Percentiles rank a stretch among this genome's conserved stretches.
These are phyloP conservation scores for Herpetotheres cachinnans DNA, from an alignment of 2,113 vertebrate genomes.

Conservation along the genomic window DNA sequence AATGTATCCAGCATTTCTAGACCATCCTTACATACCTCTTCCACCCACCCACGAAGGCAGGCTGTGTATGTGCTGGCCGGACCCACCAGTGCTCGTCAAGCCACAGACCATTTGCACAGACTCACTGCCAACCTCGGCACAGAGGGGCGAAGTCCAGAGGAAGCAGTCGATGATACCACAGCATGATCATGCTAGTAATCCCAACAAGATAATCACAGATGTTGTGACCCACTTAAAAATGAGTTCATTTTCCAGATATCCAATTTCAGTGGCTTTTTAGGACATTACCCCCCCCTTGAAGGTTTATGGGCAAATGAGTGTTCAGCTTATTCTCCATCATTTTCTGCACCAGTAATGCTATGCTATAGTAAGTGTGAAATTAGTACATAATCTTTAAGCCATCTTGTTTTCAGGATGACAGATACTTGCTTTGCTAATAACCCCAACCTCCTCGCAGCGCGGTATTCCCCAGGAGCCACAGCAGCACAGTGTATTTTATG, in stretches of 20 bases:
- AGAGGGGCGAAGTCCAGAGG: slow-evolving; percentile 14
- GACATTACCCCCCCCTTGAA: slow-evolving; percentile 53
- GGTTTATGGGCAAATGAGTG: slow-evolving; percentile 60
- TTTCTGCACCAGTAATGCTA: slow-evolving; percentile 44
- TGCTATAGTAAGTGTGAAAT: slow-evolving; percentile 58
- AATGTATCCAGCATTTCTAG: not conserved
- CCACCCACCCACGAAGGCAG: not conserved
- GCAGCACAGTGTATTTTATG: fast-evolving
- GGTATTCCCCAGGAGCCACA: not conserved
- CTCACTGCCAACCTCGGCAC: not conserved
- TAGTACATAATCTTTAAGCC: slow-evolving; percentile 51
- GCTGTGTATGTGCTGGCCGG: not conserved
- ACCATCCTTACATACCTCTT: not conserved
- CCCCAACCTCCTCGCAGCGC: not conserved
- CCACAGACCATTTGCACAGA: not conserved
- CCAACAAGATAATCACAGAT: slow-evolving; percentile 69
- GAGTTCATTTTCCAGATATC: slow-evolving; percentile 66
- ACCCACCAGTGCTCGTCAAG: not conserved
- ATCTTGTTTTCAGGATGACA: slow-evolving; percentile 41
- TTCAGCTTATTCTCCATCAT: slow-evolving; percentile 51
- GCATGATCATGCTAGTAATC: slow-evolving; percentile 52
- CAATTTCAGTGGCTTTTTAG: slow-evolving; percentile 70
- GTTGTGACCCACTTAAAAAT: slow-evolving; percentile 72
- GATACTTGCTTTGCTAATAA: not conserved
- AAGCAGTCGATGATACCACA: slow-evolving; percentile 14